Percentiles rank a stretch among this genome's conserved stretches.
Evolutionary conservation across 2,888 invertebrate species (phyloP).

Genomic region (Xestia xanthographa): DNA sequence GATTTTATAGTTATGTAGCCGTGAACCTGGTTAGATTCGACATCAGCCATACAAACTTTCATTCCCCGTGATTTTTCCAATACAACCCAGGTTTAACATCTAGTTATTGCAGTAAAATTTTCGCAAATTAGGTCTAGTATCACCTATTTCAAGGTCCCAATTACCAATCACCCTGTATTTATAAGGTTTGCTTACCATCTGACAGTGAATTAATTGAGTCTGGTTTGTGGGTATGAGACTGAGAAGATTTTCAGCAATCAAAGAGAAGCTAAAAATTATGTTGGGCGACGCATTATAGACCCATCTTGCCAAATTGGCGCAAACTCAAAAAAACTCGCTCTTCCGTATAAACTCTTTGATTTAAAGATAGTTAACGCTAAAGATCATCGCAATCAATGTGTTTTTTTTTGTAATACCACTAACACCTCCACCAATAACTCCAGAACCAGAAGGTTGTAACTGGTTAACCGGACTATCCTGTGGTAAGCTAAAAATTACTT

Average conservation of each 20-base stretch:
- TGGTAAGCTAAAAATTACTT: no score
- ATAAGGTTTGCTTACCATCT: neutral
- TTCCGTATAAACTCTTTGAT: slow-evolving; percentile 49
- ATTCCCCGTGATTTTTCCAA: neutral
- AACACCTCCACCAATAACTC: no score
- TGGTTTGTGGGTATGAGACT: neutral
- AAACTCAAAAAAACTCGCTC: slow-evolving; percentile 45
- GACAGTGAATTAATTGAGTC: neutral
- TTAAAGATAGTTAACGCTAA: slow-evolving; percentile 14
- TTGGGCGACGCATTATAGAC: slow-evolving; percentile 20
- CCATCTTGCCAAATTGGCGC: slow-evolving; percentile 56
- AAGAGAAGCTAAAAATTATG: slow-evolving; percentile 26
- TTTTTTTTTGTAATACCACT: no score
- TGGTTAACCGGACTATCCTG: no score
- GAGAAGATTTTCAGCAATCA: slow-evolving; percentile 13
- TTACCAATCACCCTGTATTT: neutral
- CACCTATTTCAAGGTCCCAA: neutral
- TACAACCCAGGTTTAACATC: neutral
- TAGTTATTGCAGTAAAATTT: neutral
- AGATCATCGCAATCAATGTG: neutral
- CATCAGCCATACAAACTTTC: neutral
- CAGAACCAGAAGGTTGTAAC: no score
- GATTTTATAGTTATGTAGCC: neutral
- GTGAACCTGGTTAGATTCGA: neutral
- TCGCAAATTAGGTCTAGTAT: neutral